Base-by-base conservation (phyloP, 2,888 invertebrate species). In the Apamea sordens region DNA sequence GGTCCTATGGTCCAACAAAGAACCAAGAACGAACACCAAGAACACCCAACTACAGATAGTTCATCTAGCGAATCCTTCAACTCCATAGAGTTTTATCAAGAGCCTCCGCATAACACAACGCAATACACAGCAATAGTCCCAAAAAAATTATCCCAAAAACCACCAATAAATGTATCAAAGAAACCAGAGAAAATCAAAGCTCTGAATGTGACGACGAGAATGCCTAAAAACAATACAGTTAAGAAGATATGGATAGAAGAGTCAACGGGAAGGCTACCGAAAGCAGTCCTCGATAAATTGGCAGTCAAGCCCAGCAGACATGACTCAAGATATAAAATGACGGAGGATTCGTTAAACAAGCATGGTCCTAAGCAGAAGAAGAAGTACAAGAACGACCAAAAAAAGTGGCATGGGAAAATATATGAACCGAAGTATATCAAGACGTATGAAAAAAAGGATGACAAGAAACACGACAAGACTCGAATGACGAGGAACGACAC, bases 211-310 rank as follows among this genome's bases (percentile, higher is more conserved):
- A 56, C 18, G 0, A 44, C 44, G 1, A 59, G 2, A 53, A 24
- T 7, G 10, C 7, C 7, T 61, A 36, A 2, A 53, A 53, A 28
- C 18, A 75, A 75, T 44, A 28, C 21, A 24, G 8, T 18, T 24
- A 24, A 28, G 4, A 76, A 67, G 10, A 83, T 80, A 44, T 80
- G 77, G 77, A 80, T 80, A 47, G 77, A 83, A 32, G 83, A 80
- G 36, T 83, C 80, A 44, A 80, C 78, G 3, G 53, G 77, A 24
- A 77, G 11, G 53, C n/a, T 80, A 24, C 84, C 80, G 0, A 61
- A 83, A 68, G n/a, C 41, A 53, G 53, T 83, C 2, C 28, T 80
- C 1, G 78, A 80, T 47, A 77, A 36, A 61, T 32, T 83, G 6
- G 36, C 41, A 36, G 21, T 36, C 0, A 77, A 61, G 2, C 2